Percentiles rank a stretch among this genome's conserved stretches.
Evolutionary conservation across 2,797 vertebrate species (phyloP).

Genomic region (Leucoraja ocellata): DNA sequence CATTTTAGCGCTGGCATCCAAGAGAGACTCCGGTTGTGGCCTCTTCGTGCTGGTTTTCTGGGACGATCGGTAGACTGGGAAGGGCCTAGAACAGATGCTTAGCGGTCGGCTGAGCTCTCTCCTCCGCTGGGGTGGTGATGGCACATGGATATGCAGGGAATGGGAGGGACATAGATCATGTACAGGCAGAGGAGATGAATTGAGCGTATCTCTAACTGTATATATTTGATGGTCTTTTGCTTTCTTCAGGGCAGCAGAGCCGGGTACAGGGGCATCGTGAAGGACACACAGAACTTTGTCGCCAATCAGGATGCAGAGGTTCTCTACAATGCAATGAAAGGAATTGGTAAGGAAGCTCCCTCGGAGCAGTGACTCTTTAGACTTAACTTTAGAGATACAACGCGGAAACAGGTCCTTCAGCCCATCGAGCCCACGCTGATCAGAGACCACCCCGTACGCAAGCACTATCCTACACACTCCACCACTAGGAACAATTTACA

Average conservation of each 20-base stretch:
- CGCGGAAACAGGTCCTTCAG: no score
- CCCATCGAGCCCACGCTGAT: no score
- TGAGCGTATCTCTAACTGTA: no score
- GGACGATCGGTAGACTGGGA: constrained; percentile 41
- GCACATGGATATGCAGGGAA: no score
- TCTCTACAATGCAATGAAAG: constrained; percentile 92
- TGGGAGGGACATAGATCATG: no score
- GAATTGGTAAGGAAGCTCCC: constrained; percentile 70
- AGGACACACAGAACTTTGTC: constrained; percentile 69
- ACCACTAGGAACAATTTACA: no score
- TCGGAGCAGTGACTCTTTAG: neutral
- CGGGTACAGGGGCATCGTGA: constrained; percentile 74
- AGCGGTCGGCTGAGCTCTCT: constrained; percentile 21
- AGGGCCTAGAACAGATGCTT: constrained; percentile 24
- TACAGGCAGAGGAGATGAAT: no score
- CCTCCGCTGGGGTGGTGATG: no score
- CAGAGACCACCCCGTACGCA: no score
- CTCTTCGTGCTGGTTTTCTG: constrained; percentile 63
- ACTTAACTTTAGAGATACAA: no score
- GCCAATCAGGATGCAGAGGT: constrained; percentile 73
- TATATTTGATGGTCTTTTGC: neutral
- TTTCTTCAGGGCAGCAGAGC: constrained; percentile 55
- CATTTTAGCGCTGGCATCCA: constrained; percentile 91
- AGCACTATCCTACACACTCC: no score
- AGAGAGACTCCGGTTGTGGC: constrained; percentile 76